A percentile compares a stretch with the other conserved stretches of the same genome.
Evolutionary conservation across 1,140 invertebrate genomes (phyloP).

Genomic region (Meloidogyne chitwoodi): DNA sequence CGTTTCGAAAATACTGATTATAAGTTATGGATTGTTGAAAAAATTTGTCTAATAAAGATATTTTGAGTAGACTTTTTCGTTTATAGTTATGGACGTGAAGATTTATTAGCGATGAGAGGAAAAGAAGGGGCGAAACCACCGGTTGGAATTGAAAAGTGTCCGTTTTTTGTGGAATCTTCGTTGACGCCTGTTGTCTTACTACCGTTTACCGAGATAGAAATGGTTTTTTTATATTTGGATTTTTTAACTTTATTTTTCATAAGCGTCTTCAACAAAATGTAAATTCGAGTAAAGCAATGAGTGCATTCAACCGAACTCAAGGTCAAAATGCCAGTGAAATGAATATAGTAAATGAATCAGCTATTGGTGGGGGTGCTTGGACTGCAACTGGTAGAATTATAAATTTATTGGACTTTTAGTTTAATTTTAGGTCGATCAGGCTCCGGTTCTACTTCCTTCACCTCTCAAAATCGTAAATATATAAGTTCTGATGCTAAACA

Average conservation of each 20-base stretch:
- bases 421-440: neutral
- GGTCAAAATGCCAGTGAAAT: slow-evolving; percentile 1
- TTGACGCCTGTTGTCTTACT: slow-evolving; percentile 38
- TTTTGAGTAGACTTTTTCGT: too few relatives aligned
- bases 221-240: slow-evolving; percentile 17
- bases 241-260: neutral
- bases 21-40: too few relatives aligned
- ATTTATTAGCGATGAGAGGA: slow-evolving; percentile 41
- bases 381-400: slow-evolving; percentile 22
- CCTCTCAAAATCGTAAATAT: neutral
- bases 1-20: too few relatives aligned
- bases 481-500: neutral
- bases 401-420: neutral
- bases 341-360: neutral
- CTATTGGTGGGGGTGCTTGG: slow-evolving; percentile 18
- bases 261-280: slow-evolving; percentile 47
- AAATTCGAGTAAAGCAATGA: slow-evolving; percentile 44
- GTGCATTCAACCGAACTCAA: slow-evolving; percentile 31
- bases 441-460: neutral
- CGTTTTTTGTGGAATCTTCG: slow-evolving; percentile 39
- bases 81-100: slow-evolving; percentile 34
- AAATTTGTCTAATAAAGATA: neutral
- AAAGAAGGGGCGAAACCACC: slow-evolving; percentile 35
- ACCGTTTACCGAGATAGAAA: slow-evolving; percentile 36
- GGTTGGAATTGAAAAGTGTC: slow-evolving; percentile 34